phyloP scores from a whole-genome alignment of 2,797 vertebrate genomes.

The Hybognathus amarus region DNA sequence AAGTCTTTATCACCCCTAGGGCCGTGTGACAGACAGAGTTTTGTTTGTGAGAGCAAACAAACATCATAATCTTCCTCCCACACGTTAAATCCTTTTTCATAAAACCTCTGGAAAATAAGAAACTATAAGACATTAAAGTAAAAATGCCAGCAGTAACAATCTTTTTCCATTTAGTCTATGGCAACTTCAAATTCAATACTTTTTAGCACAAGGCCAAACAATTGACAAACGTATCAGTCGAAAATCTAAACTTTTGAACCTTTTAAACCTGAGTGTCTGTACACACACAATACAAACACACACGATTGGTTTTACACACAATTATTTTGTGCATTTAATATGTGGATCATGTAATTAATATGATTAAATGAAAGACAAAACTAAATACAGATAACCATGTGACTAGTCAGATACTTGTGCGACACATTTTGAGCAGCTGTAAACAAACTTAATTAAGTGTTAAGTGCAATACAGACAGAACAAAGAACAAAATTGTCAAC shows the following conservation, averaged over 20 bases:
- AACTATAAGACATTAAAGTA: conserved; percentile 4
- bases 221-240: not conserved
- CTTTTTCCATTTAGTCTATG: too few relatives aligned
- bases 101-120: conserved; percentile 21
- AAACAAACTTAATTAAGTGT: not conserved
- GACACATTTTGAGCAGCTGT: not conserved
- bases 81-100: conserved; percentile 46
- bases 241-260: not conserved
- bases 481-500: not conserved
- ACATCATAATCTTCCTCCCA: conserved; percentile 58
- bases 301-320: not conserved
- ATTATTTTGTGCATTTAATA: not conserved
- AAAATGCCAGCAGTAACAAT: not conserved
- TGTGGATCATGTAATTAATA: not conserved
- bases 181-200: not conserved
- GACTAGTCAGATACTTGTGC: not conserved
- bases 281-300: not conserved
- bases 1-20: conserved; percentile 23
- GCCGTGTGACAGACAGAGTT: conserved; percentile 43
- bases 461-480: not conserved
- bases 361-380: not conserved
- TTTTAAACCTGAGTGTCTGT: not conserved
- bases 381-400: not conserved
- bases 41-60: conserved; percentile 47
- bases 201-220: not conserved